Percentiles rank a stretch among this genome's conserved stretches.
phyloP scores from a whole-genome alignment of 2,797 vertebrate species.

The Pristis pectinata region DNA sequence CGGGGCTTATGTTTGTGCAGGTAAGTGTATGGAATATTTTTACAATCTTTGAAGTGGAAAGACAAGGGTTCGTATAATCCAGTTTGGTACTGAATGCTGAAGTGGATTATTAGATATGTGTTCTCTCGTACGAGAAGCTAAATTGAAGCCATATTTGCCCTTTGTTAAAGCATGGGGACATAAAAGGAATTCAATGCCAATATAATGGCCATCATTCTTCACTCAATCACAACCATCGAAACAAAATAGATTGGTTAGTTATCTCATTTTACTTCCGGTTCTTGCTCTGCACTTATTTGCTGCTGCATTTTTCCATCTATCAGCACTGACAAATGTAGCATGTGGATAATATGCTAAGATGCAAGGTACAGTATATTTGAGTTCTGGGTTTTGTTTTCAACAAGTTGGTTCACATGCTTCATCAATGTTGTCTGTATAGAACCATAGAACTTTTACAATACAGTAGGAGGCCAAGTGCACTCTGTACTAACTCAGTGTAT shows the following conservation, averaged over 20 bases:
- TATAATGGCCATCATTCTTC: not conserved
- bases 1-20: not conserved
- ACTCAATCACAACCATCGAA: not conserved
- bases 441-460: too few relatives aligned
- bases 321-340: not conserved
- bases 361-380: not conserved
- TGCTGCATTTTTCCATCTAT: not conserved
- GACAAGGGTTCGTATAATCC: not conserved
- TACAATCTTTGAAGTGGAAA: not conserved
- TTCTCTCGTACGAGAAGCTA: not conserved
- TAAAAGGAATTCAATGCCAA: not conserved
- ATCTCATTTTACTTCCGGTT: not conserved
- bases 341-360: not conserved
- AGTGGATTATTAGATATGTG: not conserved
- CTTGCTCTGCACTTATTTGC: not conserved
- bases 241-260: not conserved
- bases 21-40: not conserved
- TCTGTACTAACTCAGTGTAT: too few relatives aligned
- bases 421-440: not conserved
- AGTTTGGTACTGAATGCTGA: not conserved
- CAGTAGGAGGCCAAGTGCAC: too few relatives aligned
- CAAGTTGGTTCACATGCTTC: not conserved
- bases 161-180: not conserved
- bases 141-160: not conserved
- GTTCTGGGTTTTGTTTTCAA: not conserved